A percentile compares a stretch with the other conserved stretches of the same genome.
Evolutionary conservation across 2,113 vertebrate genomes (phyloP).

Genomic region (Bubo scandiacus): DNA sequence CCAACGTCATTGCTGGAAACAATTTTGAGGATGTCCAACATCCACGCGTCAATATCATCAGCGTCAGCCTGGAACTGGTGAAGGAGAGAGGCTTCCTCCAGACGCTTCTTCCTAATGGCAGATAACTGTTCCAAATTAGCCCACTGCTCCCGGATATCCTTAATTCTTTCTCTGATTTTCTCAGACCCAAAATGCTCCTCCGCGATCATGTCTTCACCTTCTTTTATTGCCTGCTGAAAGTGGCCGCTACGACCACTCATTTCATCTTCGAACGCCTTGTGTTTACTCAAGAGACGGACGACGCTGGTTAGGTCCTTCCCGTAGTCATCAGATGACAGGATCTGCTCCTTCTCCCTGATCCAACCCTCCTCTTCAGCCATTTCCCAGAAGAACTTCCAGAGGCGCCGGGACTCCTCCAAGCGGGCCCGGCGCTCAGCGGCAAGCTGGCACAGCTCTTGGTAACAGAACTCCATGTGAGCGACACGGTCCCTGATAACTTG

Average conservation of each 20-base stretch:
- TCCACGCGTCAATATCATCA: conserved; percentile 91
- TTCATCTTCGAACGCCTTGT: conserved; percentile 92
- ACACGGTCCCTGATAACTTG: conserved; percentile 92
- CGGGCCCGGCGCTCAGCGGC: conserved; percentile 87
- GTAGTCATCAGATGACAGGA: conserved; percentile 87
- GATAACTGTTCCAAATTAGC: conserved; percentile 88
- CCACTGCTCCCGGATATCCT: conserved; percentile 90
- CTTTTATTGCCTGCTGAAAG: conserved; percentile 87
- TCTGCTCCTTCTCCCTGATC: conserved; percentile 96
- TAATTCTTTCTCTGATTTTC: conserved; percentile 87
- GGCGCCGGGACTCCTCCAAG: conserved; percentile 91
- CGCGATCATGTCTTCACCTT: conserved; percentile 89
- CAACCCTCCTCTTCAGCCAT: conserved; percentile 97
- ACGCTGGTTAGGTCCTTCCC: conserved; percentile 92
- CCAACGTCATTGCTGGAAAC: conserved; percentile 93
- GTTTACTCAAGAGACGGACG: conserved; percentile 88
- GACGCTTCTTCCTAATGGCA: conserved; percentile 79
- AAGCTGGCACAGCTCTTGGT: conserved; percentile 92
- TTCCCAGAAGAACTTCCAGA: conserved; percentile 99
- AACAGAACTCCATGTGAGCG: conserved; percentile 95
- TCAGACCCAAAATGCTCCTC: conserved; percentile 88
- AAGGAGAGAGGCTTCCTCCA: conserved; percentile 87
- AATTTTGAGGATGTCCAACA: conserved; percentile 90
- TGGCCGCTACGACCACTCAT: conserved; percentile 89
- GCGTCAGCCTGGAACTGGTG: conserved; percentile 95